A percentile compares a stretch with the other conserved stretches of the same genome.
Evolutionary conservation across 92 coral and sea anemone genomes (phyloP).

Genomic region (Pocillopora grandis): DNA sequence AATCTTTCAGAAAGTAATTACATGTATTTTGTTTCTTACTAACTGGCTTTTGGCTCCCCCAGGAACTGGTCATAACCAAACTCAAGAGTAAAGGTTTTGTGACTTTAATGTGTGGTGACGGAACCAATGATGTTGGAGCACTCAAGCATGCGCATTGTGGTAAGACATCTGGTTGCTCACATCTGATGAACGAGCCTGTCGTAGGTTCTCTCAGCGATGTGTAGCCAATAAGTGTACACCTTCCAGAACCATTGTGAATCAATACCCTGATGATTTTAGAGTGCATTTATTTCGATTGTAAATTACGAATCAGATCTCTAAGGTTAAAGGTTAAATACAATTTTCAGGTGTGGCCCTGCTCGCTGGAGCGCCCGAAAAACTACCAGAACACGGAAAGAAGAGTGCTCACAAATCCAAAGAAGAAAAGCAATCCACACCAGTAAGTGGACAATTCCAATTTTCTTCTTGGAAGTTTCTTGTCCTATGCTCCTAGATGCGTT

Average conservation of each 20-base stretch:
- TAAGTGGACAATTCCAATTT: constrained; percentile 8
- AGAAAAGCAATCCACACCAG: constrained; percentile 51
- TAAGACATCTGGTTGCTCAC: constrained; percentile 33
- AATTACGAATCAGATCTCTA: background rate
- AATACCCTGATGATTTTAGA: background rate
- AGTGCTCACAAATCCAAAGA: constrained; percentile 64
- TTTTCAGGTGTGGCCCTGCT: constrained; percentile 90
- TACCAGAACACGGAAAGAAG: constrained; percentile 59
- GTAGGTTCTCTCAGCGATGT: background rate
- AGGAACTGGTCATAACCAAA: constrained; percentile 93
- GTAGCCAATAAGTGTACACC: background rate
- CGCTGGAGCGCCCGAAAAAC: constrained; percentile 85
- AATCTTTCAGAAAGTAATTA: no score
- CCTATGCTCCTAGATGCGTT: background rate
- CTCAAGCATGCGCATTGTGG: constrained; percentile 99
- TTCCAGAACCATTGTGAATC: no score
- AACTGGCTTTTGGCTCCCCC: background rate
- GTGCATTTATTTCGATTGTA: background rate
- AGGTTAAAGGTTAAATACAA: background rate
- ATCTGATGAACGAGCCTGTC: background rate
- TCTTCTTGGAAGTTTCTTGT: background rate
- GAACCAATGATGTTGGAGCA: constrained; percentile 99
- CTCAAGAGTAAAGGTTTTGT: constrained; percentile 92
- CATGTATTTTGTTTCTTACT: background rate
- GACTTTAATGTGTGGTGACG: constrained; percentile 98